Conservation (phyloP, 2,113 vertebrate species). For the Nothoprocta perdicaria region DNA sequence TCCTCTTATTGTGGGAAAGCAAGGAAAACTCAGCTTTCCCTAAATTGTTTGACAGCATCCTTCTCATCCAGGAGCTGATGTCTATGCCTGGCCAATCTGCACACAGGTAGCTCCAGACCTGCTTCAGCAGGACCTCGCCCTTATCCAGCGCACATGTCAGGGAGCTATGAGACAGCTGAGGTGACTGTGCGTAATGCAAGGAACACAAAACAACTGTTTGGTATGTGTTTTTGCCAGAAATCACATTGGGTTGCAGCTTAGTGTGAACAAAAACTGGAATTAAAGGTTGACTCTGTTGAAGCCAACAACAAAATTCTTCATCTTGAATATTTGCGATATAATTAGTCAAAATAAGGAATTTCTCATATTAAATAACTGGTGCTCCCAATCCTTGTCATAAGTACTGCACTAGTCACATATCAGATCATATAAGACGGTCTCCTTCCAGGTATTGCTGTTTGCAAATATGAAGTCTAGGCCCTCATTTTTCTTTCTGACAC, state of each 20-base stretch:
- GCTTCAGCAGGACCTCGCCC: not conserved
- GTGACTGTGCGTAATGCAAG: not conserved
- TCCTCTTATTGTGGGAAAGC: not conserved
- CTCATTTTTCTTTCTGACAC: not conserved
- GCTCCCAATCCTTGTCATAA: not conserved
- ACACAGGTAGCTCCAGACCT: accelerated
- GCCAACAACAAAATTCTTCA: not conserved
- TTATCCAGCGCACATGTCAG: not conserved
- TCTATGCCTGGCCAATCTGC: not conserved
- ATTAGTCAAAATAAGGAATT: not conserved
- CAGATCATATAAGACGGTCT: not conserved
- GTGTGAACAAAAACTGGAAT: not conserved
- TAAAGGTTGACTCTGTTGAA: not conserved
- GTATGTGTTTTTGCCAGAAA: not conserved
- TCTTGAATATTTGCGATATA: not conserved
- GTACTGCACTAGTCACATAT: not conserved
- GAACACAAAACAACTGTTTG: not conserved
- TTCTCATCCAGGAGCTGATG: not conserved
- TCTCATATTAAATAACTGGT: not conserved
- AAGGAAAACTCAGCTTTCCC: not conserved
- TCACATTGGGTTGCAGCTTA: not conserved
- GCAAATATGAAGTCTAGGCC: not conserved
- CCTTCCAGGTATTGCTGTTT: not conserved
- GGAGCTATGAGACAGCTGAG: not conserved
- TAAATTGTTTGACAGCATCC: not conserved